Evolutionary conservation across 2,797 vertebrate genomes (phyloP), one percentile per base, ranked within the genome.

Genomic region (Enteromius anoplus): DNA sequence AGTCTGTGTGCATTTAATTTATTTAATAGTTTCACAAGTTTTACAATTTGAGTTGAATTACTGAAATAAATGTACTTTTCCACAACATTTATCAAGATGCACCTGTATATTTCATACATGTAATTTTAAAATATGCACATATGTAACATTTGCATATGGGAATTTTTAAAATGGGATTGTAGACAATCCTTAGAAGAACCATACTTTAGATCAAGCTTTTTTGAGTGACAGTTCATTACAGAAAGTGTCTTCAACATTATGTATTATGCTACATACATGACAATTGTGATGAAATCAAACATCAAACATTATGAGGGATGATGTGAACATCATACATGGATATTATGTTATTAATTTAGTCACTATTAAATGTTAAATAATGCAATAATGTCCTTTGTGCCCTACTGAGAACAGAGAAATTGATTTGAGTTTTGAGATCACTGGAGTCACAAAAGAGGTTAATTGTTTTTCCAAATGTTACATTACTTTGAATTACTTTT

Each of bases 361-460:
- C 29, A 53, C 29, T 73, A 55, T 37, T n/a, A 60, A 75, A 75
- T 75, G 51, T n/a, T 58, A 75, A 75, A 60, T 34, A 75, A 75
- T 42, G 14, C 17, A 75, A 55, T 23, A 23, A 42, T 60, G 34
- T 34, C 73, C 32, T 58, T 75, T 23, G 58, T 40, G 34, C 53
- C 55, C 32, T 60, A 23, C 8, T 60, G 73, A 17, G 21, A 58
- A 58, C 17, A 40, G 21, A 75, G 17, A 34, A 34, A 53, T 55
- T 9, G 32, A 75, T 75, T 55, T 75, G 12, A 17, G 34, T 40
- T 55, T n/a, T 68, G 8, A 68, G 65, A 42, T 37, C 9, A 68
- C 17, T 40, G 65, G 5, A 34, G 71, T 75, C 32, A 75, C 49
- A 5, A 75, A 75, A 55, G 49, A 75, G 71, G 10, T 75, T 53